These are phyloP conservation scores for Okapia johnstoni DNA, from an alignment of 2,113 vertebrate genomes.

Conservation along the genomic window DNA sequence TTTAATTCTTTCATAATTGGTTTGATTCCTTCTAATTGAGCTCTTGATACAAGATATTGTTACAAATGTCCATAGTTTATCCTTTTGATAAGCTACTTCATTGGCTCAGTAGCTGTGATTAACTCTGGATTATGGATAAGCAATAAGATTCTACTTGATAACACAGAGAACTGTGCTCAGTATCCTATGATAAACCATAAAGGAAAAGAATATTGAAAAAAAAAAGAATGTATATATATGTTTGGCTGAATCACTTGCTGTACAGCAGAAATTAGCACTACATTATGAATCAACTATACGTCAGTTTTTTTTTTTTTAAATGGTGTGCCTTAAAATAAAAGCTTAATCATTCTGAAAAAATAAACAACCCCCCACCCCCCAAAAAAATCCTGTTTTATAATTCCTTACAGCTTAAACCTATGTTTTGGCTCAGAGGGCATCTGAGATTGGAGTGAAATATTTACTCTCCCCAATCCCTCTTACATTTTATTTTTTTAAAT, in stretches of 20 bases:
- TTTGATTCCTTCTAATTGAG: background rate
- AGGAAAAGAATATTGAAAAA: background rate
- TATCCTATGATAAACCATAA: background rate
- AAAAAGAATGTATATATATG: too few relatives aligned
- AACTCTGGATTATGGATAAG: background rate
- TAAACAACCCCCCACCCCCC: accelerated
- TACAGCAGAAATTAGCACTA: background rate
- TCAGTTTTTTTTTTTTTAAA: background rate
- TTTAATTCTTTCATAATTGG: background rate
- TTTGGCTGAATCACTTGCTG: background rate
- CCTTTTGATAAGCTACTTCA: background rate
- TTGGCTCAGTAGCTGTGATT: background rate
- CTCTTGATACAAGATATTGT: background rate
- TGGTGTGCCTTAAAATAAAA: background rate
- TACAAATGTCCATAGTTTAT: background rate
- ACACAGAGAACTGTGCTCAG: background rate
- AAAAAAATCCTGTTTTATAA: background rate
- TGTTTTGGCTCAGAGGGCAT: background rate
- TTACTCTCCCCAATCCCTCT: background rate
- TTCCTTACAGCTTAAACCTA: background rate
- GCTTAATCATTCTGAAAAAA: background rate
- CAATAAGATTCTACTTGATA: background rate
- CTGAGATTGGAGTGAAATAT: background rate
- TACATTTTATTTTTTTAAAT: background rate
- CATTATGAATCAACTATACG: background rate